Base-by-base conservation (phyloP, 2,888 invertebrate genomes). In the Holacanthella duospinosa region DNA sequence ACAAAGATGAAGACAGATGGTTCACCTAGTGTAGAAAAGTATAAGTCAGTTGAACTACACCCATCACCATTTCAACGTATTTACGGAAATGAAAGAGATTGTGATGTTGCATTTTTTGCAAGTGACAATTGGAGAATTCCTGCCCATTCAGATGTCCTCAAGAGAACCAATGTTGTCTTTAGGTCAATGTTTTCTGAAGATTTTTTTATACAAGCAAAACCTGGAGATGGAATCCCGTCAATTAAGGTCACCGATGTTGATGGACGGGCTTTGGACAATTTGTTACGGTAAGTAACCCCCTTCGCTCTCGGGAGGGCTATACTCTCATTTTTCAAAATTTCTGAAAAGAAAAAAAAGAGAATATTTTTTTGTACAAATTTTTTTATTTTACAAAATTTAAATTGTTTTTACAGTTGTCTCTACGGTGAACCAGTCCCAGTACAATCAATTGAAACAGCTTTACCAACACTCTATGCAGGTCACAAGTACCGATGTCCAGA, bases 401-500 rank as follows among this genome's bases (percentile, higher is more conserved):
- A 36, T 9, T 9, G 44, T 58, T 26, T 28, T 71, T 65, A 44
- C 75, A 82, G 86, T 68, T 85, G 82, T 75, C 79, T 86, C 68
- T 85, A 86, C 75, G 82, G 82, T 59, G 83, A 85, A 67, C 81
- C 83, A 2, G 81, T 83, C 16, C 78, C 81, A 59, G 80, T 87
- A 56, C 82, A 83, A 69, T 82, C 84, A 0, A 83, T 85, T 12
- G 79, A 79, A 19, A 85, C 85, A 1, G 86, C 87, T 4, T 79
- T 89, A 27, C 82, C 83, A 44, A 83, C 88, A 0, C 81, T 89
- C 28, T 84, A 86, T 68, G 86, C 86, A 1, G 87, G 88, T 26
- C 85, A 87, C 75, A 85, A 86, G 74, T 86, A 88, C 75, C 79
- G 87, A 55, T 86, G 88, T 72, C 82, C 84, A 4, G 84, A 83